Conservation (phyloP, 1,140 invertebrate genomes). For the Leptinotarsa undecemlineata region DNA sequence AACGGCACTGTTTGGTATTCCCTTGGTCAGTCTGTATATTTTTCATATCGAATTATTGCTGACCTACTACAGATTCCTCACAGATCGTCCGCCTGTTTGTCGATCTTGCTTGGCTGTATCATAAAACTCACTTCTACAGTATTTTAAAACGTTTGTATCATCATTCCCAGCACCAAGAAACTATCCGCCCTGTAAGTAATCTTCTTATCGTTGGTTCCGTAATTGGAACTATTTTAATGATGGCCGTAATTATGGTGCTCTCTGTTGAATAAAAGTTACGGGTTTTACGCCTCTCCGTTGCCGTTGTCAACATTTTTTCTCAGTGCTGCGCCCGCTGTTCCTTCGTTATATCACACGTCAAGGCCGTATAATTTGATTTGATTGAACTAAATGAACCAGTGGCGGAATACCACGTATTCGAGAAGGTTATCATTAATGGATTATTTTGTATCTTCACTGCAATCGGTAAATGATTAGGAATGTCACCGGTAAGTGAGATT, state of each 20-base stretch:
- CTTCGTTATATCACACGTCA: conserved; percentile 8
- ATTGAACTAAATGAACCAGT: conserved; percentile 3
- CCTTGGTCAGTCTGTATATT: too few species aligned
- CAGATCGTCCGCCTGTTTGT: too few species aligned
- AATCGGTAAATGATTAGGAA: too few species aligned
- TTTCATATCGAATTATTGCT: too few species aligned
- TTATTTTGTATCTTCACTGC: too few species aligned
- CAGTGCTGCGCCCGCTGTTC: neutral
- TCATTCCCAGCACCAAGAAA: too few species aligned
- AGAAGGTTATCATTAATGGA: neutral
- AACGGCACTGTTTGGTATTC: too few species aligned
- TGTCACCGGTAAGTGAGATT: too few species aligned
- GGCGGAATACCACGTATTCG: neutral
- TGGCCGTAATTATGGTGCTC: neutral
- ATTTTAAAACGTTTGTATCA: too few species aligned
- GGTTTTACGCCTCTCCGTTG: neutral
- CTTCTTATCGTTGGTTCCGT: neutral
- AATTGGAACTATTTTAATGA: conserved; percentile 8
- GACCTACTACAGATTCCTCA: too few species aligned
- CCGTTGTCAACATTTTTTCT: neutral
- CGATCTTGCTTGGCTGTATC: too few species aligned
- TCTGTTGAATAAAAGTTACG: conserved; percentile 1
- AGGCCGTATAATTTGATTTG: conserved; percentile 3
- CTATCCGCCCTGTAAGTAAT: neutral
- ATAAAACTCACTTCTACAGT: too few species aligned